A percentile compares a stretch with the other conserved stretches of the same genome.
Evolutionary conservation across 2,888 invertebrate species (phyloP).

Genomic region (Alloplasta piceator): DNA sequence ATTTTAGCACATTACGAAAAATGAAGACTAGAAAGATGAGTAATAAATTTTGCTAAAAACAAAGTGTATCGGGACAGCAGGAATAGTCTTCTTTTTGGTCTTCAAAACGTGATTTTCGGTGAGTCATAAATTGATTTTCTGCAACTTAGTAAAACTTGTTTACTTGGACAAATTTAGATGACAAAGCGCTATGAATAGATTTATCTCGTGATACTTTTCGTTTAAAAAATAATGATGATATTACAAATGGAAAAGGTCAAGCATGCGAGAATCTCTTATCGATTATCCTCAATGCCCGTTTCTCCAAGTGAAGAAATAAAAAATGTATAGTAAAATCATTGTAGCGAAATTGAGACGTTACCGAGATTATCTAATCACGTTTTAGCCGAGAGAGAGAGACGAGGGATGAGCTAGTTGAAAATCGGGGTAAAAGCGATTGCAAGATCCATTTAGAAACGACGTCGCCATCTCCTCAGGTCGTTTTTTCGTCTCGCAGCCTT

Average conservation of each 20-base stretch:
- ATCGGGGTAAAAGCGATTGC: constrained; percentile 47
- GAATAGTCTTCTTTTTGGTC: too few relatives aligned
- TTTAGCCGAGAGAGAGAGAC: neutral
- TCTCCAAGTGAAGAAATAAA: too few relatives aligned
- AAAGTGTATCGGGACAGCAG: too few relatives aligned
- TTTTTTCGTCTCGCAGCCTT: neutral
- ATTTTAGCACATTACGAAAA: too few relatives aligned
- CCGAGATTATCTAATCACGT: constrained; percentile 39
- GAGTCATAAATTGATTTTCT: too few relatives aligned
- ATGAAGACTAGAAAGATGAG: too few relatives aligned
- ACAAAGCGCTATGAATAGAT: neutral
- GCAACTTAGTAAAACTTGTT: too few relatives aligned
- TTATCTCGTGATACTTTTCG: neutral
- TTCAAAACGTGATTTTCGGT: too few relatives aligned
- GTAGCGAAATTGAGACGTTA: neutral
- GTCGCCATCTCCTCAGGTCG: constrained; percentile 26
- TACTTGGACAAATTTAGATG: too few relatives aligned
- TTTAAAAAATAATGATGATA: neutral
- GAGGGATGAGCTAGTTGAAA: constrained; percentile 27
- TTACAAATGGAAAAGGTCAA: constrained; percentile 7
- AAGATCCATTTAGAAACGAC: constrained; percentile 1
- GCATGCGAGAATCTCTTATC: constrained; percentile 1
- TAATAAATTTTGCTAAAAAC: too few relatives aligned
- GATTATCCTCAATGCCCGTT: too few relatives aligned
- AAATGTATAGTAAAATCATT: neutral